Conservation (phyloP, 1,140 invertebrate species). For the Eufriesea mexicana region DNA sequence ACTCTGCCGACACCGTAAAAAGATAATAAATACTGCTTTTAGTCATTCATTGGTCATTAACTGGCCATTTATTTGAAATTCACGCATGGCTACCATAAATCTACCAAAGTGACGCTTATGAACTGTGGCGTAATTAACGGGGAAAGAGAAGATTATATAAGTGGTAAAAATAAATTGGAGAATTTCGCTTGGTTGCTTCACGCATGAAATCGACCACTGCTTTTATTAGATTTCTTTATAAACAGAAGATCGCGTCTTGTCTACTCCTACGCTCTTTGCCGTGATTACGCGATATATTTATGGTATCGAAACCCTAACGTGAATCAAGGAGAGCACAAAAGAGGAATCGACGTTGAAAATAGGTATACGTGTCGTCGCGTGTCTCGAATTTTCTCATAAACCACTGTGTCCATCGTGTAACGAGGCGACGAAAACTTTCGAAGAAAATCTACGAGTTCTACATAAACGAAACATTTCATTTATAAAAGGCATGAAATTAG, state of each 20-base stretch:
- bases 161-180: not conserved
- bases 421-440: not conserved
- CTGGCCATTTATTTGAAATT: no score
- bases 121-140: no score
- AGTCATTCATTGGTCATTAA: no score
- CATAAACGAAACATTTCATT: no score
- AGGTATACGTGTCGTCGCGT: not conserved
- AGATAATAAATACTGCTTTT: no score
- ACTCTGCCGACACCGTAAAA: no score
- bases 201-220: not conserved
- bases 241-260: not conserved
- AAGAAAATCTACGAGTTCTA: not conserved
- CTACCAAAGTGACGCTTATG: no score
- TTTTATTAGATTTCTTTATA: not conserved
- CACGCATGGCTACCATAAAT: no score
- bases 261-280: conserved; percentile 1
- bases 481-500: no score
- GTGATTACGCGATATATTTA: conserved; percentile 30
- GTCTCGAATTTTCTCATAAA: not conserved
- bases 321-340: not conserved
- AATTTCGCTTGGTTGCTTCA: not conserved
- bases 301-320: conserved; percentile 16
- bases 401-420: not conserved
- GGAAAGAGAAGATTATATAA: not conserved
- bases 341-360: conserved; percentile 23